Evolutionary conservation across 2,888 invertebrate genomes (phyloP).

Genomic region (Lepetodrilus schrolli): DNA sequence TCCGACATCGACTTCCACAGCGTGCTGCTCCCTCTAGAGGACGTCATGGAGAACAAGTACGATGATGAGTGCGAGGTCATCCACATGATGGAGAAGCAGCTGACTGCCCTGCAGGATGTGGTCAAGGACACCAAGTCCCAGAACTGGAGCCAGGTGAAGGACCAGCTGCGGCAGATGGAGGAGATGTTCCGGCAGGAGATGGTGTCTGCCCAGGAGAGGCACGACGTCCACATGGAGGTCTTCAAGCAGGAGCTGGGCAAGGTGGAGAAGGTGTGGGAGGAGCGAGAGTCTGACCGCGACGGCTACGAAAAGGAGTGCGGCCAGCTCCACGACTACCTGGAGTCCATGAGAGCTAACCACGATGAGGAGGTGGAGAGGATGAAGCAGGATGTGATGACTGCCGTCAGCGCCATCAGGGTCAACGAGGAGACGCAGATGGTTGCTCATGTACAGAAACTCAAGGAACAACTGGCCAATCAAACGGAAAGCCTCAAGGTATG

Average conservation of each 20-base stretch:
- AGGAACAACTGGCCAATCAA: slow-evolving; percentile 60
- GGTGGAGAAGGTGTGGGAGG: slow-evolving; percentile 61
- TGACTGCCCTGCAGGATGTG: slow-evolving; percentile 49
- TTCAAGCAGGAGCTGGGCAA: slow-evolving; percentile 59
- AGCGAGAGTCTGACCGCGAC: slow-evolving; percentile 58
- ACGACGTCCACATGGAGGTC: slow-evolving; percentile 64
- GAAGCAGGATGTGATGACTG: slow-evolving; percentile 76
- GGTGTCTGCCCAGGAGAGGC: slow-evolving; percentile 58
- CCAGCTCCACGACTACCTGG: slow-evolving; percentile 59
- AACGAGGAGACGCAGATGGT: slow-evolving; percentile 61
- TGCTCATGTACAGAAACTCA: slow-evolving; percentile 55
- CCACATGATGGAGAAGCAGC: slow-evolving; percentile 57
- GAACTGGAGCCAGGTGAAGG: slow-evolving; percentile 44
- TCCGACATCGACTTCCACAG: slow-evolving; percentile 59
- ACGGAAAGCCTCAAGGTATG: slow-evolving; percentile 60
- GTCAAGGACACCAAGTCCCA: slow-evolving; percentile 23
- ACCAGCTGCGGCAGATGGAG: slow-evolving; percentile 58
- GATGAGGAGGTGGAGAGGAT: slow-evolving; percentile 72
- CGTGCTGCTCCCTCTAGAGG: slow-evolving; percentile 62
- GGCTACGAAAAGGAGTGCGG: slow-evolving; percentile 59
- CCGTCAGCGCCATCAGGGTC: slow-evolving; percentile 67
- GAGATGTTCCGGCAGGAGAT: slow-evolving; percentile 61
- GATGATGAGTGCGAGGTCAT: slow-evolving; percentile 66
- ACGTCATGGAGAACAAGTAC: slow-evolving; percentile 64
- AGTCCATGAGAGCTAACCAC: slow-evolving; percentile 73